These are phyloP conservation scores for Centropus unirufus DNA, from an alignment of 2,113 vertebrate genomes.

Conservation along the genomic window DNA sequence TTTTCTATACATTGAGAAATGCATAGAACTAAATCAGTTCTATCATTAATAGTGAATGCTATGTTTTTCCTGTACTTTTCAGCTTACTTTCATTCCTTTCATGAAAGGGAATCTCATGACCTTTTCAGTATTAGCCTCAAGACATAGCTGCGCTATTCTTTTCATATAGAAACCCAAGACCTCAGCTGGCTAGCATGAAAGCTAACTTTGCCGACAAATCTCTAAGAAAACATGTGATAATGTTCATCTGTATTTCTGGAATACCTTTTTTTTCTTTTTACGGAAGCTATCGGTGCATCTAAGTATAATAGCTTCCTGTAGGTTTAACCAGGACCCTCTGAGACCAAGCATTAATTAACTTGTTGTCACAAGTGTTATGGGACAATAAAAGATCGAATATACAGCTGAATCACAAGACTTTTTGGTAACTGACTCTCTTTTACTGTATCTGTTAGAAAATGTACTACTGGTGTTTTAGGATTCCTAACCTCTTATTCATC, in stretches of 20 bases:
- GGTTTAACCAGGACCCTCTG: slow-evolving; percentile 11
- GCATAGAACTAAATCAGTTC: slow-evolving; percentile 38
- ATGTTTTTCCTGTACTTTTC: slow-evolving; percentile 57
- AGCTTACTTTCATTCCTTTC: slow-evolving; percentile 62
- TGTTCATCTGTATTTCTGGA: slow-evolving; percentile 22
- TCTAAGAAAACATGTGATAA: slow-evolving; percentile 64
- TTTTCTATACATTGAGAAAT: slow-evolving; percentile 57
- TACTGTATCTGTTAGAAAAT: neutral
- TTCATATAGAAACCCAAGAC: slow-evolving; percentile 66
- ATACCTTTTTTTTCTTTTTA: slow-evolving; percentile 31
- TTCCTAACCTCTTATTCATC: slow-evolving; percentile 5
- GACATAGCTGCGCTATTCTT: slow-evolving; percentile 68
- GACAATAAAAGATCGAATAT: slow-evolving; percentile 36
- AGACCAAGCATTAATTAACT: slow-evolving; percentile 57
- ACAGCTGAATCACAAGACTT: slow-evolving; percentile 10
- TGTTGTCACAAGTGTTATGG: slow-evolving; percentile 32
- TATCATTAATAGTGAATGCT: slow-evolving; percentile 38
- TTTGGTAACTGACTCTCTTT: slow-evolving; percentile 19
- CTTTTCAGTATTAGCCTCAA: slow-evolving; percentile 70
- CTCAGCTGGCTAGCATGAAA: slow-evolving; percentile 67
- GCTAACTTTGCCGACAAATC: slow-evolving; percentile 55
- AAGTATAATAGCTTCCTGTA: slow-evolving; percentile 41
- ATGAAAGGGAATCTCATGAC: slow-evolving; percentile 68
- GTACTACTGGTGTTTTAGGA: slow-evolving; percentile 13
- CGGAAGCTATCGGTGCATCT: slow-evolving; percentile 27